Conservation (phyloP, 2,113 vertebrate genomes). For the Poeciliopsis retropinna region DNA sequence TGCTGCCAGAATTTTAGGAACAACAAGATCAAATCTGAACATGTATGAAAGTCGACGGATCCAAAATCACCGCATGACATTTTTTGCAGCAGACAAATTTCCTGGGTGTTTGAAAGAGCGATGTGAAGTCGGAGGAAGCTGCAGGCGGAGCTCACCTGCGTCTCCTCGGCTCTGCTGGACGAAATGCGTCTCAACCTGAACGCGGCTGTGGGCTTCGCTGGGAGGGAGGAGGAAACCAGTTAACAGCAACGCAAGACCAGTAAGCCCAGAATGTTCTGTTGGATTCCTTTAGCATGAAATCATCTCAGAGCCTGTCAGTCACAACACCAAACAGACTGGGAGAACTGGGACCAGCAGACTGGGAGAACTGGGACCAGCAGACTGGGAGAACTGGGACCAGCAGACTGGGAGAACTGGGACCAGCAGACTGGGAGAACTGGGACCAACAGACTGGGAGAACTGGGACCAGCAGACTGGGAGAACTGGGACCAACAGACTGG, state of each 20-base stretch:
- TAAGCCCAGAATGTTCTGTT: background rate
- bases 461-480: no score
- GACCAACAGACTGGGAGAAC: no score
- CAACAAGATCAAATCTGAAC: background rate
- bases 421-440: no score
- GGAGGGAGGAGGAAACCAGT: slow-evolving; percentile 36
- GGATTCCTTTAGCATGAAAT: background rate
- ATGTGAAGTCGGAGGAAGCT: background rate
- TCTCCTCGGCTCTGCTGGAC: slow-evolving; percentile 9
- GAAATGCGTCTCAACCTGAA: slow-evolving; percentile 12
- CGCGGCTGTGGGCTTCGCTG: slow-evolving; percentile 4
- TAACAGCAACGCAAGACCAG: background rate
- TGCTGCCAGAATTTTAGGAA: background rate
- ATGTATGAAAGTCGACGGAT: background rate
- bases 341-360: no score
- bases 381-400: no score
- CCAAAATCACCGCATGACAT: no score
- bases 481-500: no score
- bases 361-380: no score
- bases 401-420: no score
- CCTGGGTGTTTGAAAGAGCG: background rate
- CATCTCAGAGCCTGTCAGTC: background rate
- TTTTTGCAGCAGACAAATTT: background rate
- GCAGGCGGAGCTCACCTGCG: background rate
- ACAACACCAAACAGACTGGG: background rate